Evolutionary conservation across 2,113 vertebrate genomes (phyloP).

Genomic region (Oostethus manadensis): DNA sequence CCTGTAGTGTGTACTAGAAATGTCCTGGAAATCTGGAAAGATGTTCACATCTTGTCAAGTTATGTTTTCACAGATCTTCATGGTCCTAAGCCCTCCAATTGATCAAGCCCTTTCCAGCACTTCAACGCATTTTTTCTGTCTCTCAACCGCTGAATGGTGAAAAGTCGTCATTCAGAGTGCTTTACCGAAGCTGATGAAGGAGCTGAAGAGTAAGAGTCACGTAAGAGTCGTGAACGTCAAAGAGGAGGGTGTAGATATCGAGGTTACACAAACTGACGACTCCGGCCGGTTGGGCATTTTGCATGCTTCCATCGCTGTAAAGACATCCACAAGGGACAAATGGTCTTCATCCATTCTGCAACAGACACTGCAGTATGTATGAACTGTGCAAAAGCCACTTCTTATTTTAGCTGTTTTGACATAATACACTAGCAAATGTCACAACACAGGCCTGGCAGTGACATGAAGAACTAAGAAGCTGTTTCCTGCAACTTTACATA

Average conservation of each 20-base stretch:
- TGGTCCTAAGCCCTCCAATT: too few relatives aligned
- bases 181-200: constrained; percentile 60
- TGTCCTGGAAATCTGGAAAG: too few relatives aligned
- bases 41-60: too few relatives aligned
- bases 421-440: too few relatives aligned
- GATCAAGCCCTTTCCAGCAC: too few relatives aligned
- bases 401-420: too few relatives aligned
- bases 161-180: neutral
- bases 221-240: constrained; percentile 72
- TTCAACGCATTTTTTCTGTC: neutral
- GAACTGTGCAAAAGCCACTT: too few relatives aligned
- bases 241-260: constrained; percentile 70
- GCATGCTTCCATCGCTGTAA: constrained; percentile 19
- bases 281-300: constrained; percentile 39
- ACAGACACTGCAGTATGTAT: constrained; percentile 3
- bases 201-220: constrained; percentile 62
- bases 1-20: too few relatives aligned
- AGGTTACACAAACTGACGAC: constrained; percentile 70
- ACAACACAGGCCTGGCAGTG: too few relatives aligned
- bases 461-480: too few relatives aligned
- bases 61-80: too few relatives aligned
- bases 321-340: constrained; percentile 51
- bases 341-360: constrained; percentile 67
- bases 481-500: too few relatives aligned
- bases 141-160: neutral